Percentiles rank a stretch among this genome's conserved stretches.
phyloP scores from a whole-genome alignment of 2,888 invertebrate species.

The Apotomis betuletana region DNA sequence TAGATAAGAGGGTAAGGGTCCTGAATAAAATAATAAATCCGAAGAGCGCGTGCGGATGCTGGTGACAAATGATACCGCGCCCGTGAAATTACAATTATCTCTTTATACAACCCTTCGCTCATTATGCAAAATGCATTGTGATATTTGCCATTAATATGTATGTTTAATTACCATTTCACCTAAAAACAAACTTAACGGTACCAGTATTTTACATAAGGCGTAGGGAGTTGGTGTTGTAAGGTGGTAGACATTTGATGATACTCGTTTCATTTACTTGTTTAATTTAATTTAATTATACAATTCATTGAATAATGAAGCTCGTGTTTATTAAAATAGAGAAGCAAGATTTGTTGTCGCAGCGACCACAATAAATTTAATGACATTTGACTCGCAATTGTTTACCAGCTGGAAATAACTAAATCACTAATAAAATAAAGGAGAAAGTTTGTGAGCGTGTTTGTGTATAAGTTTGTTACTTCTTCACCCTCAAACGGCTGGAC shows the following conservation, averaged over 20 bases:
- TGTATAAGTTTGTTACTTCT: no score
- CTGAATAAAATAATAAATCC: constrained; percentile 78
- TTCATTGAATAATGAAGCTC: no score
- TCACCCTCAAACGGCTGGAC: no score
- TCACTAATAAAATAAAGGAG: no score
- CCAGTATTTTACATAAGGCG: constrained; percentile 10
- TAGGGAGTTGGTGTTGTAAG: background rate
- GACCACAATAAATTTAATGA: no score
- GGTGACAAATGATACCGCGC: constrained; percentile 76
- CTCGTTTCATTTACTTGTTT: no score
- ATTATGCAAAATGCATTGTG: constrained; percentile 76
- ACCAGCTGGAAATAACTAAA: no score
- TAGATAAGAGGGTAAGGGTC: constrained; percentile 70
- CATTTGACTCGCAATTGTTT: no score
- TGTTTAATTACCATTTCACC: constrained; percentile 40
- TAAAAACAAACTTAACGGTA: constrained; percentile 20
- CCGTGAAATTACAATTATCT: constrained; percentile 81
- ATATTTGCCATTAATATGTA: constrained; percentile 60
- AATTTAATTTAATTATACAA: no score
- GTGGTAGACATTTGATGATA: background rate
- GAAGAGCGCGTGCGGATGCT: constrained; percentile 79
- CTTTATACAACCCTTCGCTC: constrained; percentile 72
- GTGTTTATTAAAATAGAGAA: no score
- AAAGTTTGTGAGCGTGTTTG: no score
- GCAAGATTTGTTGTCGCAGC: no score